phyloP scores from a whole-genome alignment of 2,113 vertebrate species.

The Pontoporia blainvillei region DNA sequence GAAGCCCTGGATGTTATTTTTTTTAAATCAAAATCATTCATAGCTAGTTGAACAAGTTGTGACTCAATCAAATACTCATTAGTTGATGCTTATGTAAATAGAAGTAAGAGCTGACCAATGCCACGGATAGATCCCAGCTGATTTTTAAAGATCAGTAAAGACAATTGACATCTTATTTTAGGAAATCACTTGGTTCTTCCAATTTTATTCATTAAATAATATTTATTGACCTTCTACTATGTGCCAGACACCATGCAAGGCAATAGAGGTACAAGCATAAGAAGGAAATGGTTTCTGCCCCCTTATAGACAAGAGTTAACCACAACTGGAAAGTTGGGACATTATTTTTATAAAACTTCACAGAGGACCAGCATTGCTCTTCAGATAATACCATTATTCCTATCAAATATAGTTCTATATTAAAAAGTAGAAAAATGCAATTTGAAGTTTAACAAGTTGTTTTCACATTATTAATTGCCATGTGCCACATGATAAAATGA shows the following conservation, averaged over 20 bases:
- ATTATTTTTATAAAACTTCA: not conserved
- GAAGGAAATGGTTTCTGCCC: not conserved
- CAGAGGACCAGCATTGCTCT: not conserved
- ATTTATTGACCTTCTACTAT: not conserved
- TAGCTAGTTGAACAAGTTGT: not conserved
- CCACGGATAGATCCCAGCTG: not conserved
- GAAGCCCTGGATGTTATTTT: not conserved
- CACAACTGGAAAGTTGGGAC: not conserved
- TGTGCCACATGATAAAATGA: not conserved
- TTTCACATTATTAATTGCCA: not conserved
- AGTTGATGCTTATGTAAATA: slow-evolving; percentile 7
- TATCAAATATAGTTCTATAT: not conserved
- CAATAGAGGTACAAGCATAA: not conserved
- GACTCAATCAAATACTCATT: not conserved
- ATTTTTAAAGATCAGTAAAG: slow-evolving; percentile 29
- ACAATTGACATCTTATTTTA: not conserved
- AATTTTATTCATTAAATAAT: not conserved
- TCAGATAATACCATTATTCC: not conserved
- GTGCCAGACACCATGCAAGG: not conserved
- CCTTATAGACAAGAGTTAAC: not conserved
- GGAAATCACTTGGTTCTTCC: slow-evolving; percentile 9
- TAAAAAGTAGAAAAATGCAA: not conserved
- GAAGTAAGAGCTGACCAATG: slow-evolving; percentile 6
- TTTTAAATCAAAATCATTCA: not conserved
- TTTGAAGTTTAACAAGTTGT: not conserved